Evolutionary conservation across 2,888 invertebrate genomes (phyloP).

Genomic region (Steinernema carpocapsae): DNA sequence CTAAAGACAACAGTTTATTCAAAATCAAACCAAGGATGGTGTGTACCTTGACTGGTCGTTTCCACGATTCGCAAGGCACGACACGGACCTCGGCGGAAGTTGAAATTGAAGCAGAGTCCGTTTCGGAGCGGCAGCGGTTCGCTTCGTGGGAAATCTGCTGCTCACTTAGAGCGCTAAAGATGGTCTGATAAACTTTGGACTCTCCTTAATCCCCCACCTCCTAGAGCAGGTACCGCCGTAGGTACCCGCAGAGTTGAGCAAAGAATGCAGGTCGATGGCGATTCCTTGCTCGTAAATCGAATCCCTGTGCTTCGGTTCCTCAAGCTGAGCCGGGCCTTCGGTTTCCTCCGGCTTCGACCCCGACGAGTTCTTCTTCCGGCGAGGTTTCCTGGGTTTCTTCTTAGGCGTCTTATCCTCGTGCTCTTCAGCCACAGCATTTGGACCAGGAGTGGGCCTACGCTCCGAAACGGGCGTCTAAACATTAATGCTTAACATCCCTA

Average conservation of each 20-base stretch:
- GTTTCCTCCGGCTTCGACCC: background rate
- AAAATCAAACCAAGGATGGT: background rate
- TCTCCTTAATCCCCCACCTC: background rate
- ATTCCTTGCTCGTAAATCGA: conserved; percentile 14
- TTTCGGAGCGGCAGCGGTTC: conserved; percentile 1
- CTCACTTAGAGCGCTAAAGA: conserved; percentile 4
- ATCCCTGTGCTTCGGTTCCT: background rate
- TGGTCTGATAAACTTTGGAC: background rate
- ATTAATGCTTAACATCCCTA: background rate
- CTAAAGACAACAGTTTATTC: background rate
- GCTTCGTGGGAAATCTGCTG: background rate
- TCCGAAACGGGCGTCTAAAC: conserved; percentile 25
- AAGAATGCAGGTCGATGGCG: conserved; percentile 4
- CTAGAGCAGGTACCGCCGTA: background rate
- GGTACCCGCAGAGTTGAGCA: background rate
- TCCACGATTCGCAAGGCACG: conserved; percentile 21
- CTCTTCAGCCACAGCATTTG: background rate
- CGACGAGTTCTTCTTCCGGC: background rate
- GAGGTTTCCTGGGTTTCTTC: background rate
- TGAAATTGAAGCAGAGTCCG: background rate
- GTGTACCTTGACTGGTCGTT: conserved; percentile 2
- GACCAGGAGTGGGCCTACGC: conserved; percentile 13
- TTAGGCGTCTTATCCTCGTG: background rate
- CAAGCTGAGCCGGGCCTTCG: background rate
- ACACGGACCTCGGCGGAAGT: background rate